A percentile compares a stretch with the other conserved stretches of the same genome.
These are phyloP conservation scores for Fissipunctia ypsillon DNA, from an alignment of 2,888 invertebrate species.

Conservation along the genomic window DNA sequence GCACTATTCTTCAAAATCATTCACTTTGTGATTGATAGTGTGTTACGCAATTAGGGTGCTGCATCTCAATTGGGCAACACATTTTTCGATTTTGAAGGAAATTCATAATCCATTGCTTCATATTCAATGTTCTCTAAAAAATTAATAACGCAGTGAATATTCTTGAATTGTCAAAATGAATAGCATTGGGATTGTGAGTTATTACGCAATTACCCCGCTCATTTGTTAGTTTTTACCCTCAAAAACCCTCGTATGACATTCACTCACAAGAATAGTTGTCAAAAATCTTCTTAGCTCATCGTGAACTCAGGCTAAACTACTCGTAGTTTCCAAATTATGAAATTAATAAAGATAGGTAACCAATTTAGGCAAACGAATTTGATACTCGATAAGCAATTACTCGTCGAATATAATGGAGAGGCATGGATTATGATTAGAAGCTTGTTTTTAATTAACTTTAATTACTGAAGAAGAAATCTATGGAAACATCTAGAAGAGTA, in stretches of 20 bases:
- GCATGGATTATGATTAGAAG: not conserved
- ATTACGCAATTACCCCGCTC: not conserved
- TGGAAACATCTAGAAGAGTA: not conserved
- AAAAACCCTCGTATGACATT: not conserved
- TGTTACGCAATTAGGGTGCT: too few relatives aligned
- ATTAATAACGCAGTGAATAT: too few relatives aligned
- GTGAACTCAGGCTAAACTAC: not conserved
- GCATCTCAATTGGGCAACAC: too few relatives aligned
- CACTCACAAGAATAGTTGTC: not conserved
- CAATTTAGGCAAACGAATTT: constrained; percentile 24
- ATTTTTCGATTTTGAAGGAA: too few relatives aligned
- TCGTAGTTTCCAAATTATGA: not conserved
- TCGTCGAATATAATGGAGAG: constrained; percentile 12
- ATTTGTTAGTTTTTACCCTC: not conserved
- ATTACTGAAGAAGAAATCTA: not conserved
- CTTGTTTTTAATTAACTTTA: constrained; percentile 6
- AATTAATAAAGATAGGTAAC: constrained; percentile 26
- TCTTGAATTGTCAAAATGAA: too few relatives aligned
- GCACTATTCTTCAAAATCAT: too few relatives aligned
- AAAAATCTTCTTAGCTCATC: not conserved
- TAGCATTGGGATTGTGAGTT: not conserved
- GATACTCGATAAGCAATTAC: constrained; percentile 17
- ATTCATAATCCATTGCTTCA: too few relatives aligned
- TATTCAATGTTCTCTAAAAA: too few relatives aligned
- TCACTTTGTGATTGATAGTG: too few relatives aligned